Conservation (phyloP, 2,888 invertebrate species). For the Yponomeuta evonymella region DNA sequence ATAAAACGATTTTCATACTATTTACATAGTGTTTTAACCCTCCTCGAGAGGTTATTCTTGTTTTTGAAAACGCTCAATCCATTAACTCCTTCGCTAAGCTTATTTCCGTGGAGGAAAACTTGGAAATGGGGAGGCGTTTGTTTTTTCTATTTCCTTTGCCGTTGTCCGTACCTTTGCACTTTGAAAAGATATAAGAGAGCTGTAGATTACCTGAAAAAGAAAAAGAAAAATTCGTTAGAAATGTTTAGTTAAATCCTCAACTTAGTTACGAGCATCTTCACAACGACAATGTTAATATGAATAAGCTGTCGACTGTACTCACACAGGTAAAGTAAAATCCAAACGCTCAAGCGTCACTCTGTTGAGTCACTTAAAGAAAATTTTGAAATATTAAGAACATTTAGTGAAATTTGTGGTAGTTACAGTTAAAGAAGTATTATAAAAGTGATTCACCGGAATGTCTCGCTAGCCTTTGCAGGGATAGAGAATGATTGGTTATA, state of each 20-base stretch:
- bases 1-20: constrained; percentile 56
- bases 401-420: too few relatives aligned
- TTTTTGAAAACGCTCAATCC: constrained; percentile 46
- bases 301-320: too few relatives aligned
- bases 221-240: constrained; percentile 20
- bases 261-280: too few relatives aligned
- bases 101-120: constrained; percentile 16
- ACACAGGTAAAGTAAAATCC: too few relatives aligned
- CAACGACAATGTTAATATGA: too few relatives aligned
- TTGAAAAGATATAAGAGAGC: background rate
- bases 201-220: constrained; percentile 43
- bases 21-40: constrained; percentile 58
- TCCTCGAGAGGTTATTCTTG: constrained; percentile 41
- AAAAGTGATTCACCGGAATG: too few relatives aligned
- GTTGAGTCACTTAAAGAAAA: too few relatives aligned
- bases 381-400: too few relatives aligned
- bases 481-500: too few relatives aligned
- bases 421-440: too few relatives aligned
- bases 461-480: too few relatives aligned
- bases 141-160: background rate
- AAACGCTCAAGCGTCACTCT: too few relatives aligned
- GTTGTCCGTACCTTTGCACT: background rate
- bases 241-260: background rate
- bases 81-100: constrained; percentile 35
- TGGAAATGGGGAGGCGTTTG: constrained; percentile 21